Evolutionary conservation across 2,797 vertebrate species (phyloP), one percentile per base, ranked within the genome.

Genomic region (Thripadectes ignobilis): DNA sequence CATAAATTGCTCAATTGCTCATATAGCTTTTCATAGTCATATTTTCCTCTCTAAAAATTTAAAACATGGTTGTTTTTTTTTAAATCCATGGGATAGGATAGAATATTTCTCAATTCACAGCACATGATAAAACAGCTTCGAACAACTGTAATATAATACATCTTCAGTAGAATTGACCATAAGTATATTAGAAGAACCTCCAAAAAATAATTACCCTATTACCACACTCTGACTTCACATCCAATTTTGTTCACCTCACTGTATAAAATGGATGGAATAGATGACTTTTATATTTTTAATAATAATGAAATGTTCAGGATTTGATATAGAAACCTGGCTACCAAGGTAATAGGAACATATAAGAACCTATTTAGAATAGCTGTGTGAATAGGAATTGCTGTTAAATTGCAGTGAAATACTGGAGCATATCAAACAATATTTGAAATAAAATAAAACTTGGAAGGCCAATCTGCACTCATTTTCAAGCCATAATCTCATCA

Each of bases 261-360:
- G 3, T 87, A 83, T 26, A 92, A 87, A 93, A 87, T 71, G 59
- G 80, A 68, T 77, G 22, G 57, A 92, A 71, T 61, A 89, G 52
- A 93, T 93, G 65, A 71, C 21, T 94, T 93, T 76, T 80, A 46
- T 92, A 79, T 82, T 92, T 96, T 92, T 95, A 92, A 90, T 93
- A 89, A 81, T 61, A 90, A 80, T 57, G 46, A 74, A 92, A 94
- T 79, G 20, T 82, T 95, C 74, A 72, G 77, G 15, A 45, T 91
- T 93, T 94, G 41, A 85, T 92, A 89, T 46, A 91, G 76, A 95
- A 94, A 82, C 51, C 39, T 92, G 83, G 29, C 88, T 94, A 85
- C 67, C 32, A 77, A 80, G 61, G 54, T 83, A 90, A 89, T 68
- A 85, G 74, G 49, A 76, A 58, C 27, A 10, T 77, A 48, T 55